phyloP scores from a whole-genome alignment of 2,113 vertebrate genomes.

The Lipophrys pholis region DNA sequence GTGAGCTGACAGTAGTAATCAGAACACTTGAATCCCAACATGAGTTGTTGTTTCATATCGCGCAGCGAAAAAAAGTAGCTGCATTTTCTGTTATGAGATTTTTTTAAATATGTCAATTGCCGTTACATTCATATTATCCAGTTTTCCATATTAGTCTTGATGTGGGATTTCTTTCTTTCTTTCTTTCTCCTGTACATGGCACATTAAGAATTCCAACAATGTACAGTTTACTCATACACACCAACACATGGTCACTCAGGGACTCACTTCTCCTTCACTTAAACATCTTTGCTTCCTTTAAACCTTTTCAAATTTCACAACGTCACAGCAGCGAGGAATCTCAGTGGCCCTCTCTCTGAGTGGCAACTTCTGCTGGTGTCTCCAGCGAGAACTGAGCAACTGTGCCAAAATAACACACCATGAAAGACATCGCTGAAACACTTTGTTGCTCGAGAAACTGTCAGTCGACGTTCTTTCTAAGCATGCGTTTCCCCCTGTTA shows the following conservation, averaged over 20 bases:
- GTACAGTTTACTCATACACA: slow-evolving; percentile 6
- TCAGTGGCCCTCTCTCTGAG: slow-evolving; percentile 41
- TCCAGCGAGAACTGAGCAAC: slow-evolving; percentile 50
- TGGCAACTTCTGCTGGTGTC: slow-evolving; percentile 41
- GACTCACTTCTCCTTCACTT: slow-evolving; percentile 35
- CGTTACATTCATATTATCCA: too few relatives aligned
- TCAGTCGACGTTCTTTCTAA: slow-evolving; percentile 31
- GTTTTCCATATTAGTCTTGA: too few relatives aligned
- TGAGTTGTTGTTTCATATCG: too few relatives aligned
- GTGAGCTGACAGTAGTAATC: too few relatives aligned
- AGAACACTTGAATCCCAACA: too few relatives aligned
- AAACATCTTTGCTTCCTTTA: slow-evolving; percentile 31
- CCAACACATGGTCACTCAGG: background rate
- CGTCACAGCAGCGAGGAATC: slow-evolving; percentile 21
- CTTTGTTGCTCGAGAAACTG: slow-evolving; percentile 45
- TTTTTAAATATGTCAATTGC: too few relatives aligned
- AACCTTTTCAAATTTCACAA: slow-evolving; percentile 44
- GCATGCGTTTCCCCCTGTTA: slow-evolving; percentile 50
- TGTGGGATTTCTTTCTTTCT: background rate
- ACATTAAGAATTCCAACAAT: slow-evolving; percentile 17
- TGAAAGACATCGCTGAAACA: slow-evolving; percentile 48
- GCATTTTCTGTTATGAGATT: too few relatives aligned
- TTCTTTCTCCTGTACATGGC: too few relatives aligned
- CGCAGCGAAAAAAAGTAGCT: too few relatives aligned
- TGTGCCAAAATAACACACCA: slow-evolving; percentile 62